A percentile compares a stretch with the other conserved stretches of the same genome.
These are phyloP conservation scores for Polyploca ridens DNA, from an alignment of 2,888 invertebrate species.

Conservation along the genomic window DNA sequence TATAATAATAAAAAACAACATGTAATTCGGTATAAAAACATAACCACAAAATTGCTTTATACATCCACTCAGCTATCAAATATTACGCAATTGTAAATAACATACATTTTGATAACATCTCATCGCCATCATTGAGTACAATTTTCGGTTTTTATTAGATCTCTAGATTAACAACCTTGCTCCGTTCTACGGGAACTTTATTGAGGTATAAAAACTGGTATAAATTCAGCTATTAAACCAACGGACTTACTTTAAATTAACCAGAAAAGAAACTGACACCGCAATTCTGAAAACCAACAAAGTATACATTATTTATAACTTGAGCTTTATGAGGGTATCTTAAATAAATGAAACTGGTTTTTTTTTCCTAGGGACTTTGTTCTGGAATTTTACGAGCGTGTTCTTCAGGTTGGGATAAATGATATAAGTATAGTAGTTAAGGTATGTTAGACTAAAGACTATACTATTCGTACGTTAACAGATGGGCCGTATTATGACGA, in stretches of 20 bases:
- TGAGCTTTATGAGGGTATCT: conserved; percentile 17
- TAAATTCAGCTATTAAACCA: conserved; percentile 72
- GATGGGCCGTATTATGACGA: too few relatives aligned
- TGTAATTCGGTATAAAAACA: neutral
- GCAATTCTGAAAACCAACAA: conserved; percentile 35
- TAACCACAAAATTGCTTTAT: neutral
- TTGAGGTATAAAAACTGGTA: conserved; percentile 70
- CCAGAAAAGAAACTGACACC: conserved; percentile 64
- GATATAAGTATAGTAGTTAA: neutral
- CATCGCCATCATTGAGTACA: conserved; percentile 35
- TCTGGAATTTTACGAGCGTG: neutral
- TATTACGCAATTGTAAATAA: conserved; percentile 1
- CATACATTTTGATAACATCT: conserved; percentile 13
- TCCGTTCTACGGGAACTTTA: conserved; percentile 74
- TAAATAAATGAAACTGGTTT: conserved; percentile 20
- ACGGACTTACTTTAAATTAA: conserved; percentile 74
- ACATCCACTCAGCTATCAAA: too few relatives aligned
- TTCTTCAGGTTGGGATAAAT: neutral
- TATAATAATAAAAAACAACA: neutral
- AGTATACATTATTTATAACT: conserved; percentile 39
- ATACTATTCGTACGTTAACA: too few relatives aligned
- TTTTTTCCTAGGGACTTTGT: conserved; percentile 14
- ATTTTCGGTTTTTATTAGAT: conserved; percentile 63
- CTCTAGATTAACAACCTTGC: conserved; percentile 73
- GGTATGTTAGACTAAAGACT: too few relatives aligned